Percentiles rank a stretch among this genome's conserved stretches.
Conservation (phyloP, 1,140 invertebrate genomes). For the Ceratosolen solmsi region DNA sequence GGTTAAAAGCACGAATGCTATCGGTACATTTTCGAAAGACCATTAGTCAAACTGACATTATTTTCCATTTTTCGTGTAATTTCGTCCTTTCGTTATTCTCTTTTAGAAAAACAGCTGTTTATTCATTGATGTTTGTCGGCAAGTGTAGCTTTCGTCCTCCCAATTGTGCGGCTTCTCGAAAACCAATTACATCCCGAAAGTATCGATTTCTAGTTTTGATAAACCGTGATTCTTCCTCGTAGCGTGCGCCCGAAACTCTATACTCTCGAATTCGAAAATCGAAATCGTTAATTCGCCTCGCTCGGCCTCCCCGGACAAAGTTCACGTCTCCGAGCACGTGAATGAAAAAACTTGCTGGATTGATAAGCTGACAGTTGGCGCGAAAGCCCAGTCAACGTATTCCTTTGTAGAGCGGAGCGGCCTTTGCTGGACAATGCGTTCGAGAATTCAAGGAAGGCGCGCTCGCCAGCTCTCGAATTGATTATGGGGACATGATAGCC, state of each 20-base stretch:
- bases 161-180: not conserved
- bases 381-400: not conserved
- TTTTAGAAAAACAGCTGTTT: not conserved
- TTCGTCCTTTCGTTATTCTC: not conserved
- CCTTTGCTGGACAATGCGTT: not conserved
- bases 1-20: no score
- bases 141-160: not conserved
- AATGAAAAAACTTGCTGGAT: not conserved
- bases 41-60: not conserved
- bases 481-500: conserved; percentile 16
- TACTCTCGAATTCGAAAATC: not conserved
- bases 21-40: not conserved
- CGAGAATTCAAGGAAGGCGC: not conserved
- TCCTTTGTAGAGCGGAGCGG: not conserved
- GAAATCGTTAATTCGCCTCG: not conserved
- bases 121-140: not conserved
- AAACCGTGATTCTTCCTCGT: not conserved
- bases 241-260: not conserved
- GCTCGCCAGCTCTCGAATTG: not conserved
- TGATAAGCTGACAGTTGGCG: not conserved
- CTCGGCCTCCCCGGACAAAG: no score
- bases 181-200: conserved; percentile 1
- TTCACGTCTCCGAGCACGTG: not conserved
- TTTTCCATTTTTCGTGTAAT: not conserved
- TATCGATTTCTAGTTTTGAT: conserved; percentile 17